These are phyloP conservation scores for Amblyornis subalaris DNA, from an alignment of 2,113 vertebrate genomes.

Conservation along the genomic window DNA sequence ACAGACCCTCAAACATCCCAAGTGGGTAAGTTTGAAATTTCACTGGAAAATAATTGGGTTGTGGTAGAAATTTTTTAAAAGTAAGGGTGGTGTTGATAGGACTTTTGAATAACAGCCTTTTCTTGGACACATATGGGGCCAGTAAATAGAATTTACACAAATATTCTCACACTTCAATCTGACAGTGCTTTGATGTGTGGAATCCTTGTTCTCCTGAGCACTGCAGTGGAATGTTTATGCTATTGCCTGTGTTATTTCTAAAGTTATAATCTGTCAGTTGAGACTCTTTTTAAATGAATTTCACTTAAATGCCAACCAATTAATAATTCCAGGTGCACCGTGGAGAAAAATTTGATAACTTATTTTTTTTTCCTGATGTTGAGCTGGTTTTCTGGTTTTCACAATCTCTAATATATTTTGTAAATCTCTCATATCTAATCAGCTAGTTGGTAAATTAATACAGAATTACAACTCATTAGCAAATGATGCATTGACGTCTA, in stretches of 20 bases:
- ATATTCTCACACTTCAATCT: background rate
- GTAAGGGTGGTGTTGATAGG: too few relatives aligned
- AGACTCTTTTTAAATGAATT: constrained; percentile 17
- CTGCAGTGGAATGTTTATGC: background rate
- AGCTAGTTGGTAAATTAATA: constrained; percentile 36
- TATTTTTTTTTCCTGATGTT: background rate
- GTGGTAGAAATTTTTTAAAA: too few relatives aligned
- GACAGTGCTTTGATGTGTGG: background rate
- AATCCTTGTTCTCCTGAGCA: background rate
- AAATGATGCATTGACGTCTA: background rate
- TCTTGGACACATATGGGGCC: fast-evolving
- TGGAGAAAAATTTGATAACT: constrained; percentile 28
- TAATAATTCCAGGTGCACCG: constrained; percentile 59
- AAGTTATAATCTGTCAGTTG: background rate
- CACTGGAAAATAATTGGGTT: background rate
- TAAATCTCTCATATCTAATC: constrained; percentile 28
- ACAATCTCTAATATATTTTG: background rate
- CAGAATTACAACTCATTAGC: constrained; percentile 38
- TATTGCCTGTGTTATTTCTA: background rate
- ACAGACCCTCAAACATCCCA: background rate
- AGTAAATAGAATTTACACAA: background rate
- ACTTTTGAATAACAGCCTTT: background rate
- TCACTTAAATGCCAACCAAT: constrained; percentile 51
- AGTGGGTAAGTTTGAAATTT: too few relatives aligned
- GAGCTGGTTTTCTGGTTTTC: constrained; percentile 47